Evolutionary conservation across 2,888 invertebrate genomes (phyloP).

Genomic region (Torymus aiolomorphi): DNA sequence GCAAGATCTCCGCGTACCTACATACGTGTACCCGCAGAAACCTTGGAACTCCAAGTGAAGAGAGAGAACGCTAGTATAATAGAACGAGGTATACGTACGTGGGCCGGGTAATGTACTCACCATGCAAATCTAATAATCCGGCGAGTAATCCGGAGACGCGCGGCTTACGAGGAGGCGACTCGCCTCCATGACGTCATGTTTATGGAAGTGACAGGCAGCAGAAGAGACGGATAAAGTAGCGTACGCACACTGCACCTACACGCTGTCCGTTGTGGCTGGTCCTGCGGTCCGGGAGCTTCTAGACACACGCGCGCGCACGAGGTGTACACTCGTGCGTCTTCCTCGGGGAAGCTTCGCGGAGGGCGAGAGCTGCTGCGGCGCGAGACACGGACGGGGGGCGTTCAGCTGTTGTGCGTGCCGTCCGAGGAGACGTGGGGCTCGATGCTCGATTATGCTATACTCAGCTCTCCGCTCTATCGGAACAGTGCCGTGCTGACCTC

Average conservation of each 20-base stretch:
- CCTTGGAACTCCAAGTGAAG: too few species aligned
- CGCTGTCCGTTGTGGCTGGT: slow-evolving; percentile 15
- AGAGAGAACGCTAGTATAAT: too few species aligned
- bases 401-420: too few species aligned
- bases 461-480: too few species aligned
- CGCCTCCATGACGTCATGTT: slow-evolving; percentile 43
- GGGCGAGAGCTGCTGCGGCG: not conserved
- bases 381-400: too few species aligned
- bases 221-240: not conserved
- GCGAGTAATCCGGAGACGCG: not conserved
- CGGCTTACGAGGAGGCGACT: not conserved
- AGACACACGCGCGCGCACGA: not conserved
- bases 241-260: not conserved
- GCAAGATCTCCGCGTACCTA: too few species aligned
- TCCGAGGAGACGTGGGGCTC: too few species aligned
- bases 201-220: slow-evolving; percentile 26
- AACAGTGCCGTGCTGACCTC: too few species aligned
- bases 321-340: not conserved
- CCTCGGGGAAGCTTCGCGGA: not conserved
- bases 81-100: too few species aligned
- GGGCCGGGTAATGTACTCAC: not conserved
- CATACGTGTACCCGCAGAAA: too few species aligned
- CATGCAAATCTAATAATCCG: slow-evolving; percentile 37
- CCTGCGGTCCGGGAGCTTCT: too few species aligned
- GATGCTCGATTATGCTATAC: too few species aligned